Evolutionary conservation across 2,797 vertebrate genomes (phyloP), one percentile per base, ranked within the genome.

Genomic region (Phataginus tetradactyla): DNA sequence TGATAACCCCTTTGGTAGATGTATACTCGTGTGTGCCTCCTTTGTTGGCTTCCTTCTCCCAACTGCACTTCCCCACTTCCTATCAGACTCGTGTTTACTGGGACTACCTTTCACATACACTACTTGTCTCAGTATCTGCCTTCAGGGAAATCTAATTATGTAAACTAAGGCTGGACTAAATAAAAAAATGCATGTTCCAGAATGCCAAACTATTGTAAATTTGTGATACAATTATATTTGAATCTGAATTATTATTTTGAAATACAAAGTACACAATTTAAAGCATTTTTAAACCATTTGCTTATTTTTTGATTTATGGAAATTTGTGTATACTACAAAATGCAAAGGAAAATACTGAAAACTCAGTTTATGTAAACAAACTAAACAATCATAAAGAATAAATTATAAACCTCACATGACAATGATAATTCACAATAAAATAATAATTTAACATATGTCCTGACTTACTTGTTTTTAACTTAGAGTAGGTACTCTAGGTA

Each of bases 201-300:
- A 74, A 89, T 80, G 53, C 0, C 53, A 37, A 34, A 72, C 1
- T 85, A 32, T 23, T 53, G 74, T 17, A 85, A n/a, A 55, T 29
- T 55, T 81, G 39, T 64, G 34, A 75, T 55, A 57, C 5, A 63
- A 75, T 63, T 49, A 23, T 20, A 63, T 86, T 55, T 63, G 39
- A 85, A 79, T 37, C 17, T 42, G 21, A 85, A 45, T 69, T 37
- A 71, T 49, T 69, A 78, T 64, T 90, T 63, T n/a, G 11, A 85
- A 75, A 80, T n/a, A 74, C 20, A 86, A 92, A 61, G 8, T 55
- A 86, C 2, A 68, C 14, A 3, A 63, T 63, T 84, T 90, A 34
- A 86, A 75, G 25, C 32, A 81, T 81, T 95, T 57, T 55, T 3
- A 80, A 20, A 49, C 12, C n/a, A 86, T 39, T 79, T 4, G 11